Conservation (phyloP, 2,888 invertebrate species). For the Adineta ricciae region DNA sequence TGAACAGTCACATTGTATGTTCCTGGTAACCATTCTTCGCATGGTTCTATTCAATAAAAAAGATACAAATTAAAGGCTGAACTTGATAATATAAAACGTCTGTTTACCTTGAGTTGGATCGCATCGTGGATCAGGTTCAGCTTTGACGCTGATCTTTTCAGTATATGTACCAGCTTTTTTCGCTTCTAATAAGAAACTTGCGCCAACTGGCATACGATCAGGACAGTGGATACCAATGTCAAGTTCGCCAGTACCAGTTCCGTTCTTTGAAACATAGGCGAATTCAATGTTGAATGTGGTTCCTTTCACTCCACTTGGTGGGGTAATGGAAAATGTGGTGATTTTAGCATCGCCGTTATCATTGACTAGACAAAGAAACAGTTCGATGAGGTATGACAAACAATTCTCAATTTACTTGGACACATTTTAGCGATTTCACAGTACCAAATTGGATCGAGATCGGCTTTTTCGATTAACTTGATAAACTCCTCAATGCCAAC, state of each 20-base stretch:
- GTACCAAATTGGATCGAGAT: slow-evolving; percentile 42
- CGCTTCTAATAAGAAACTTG: slow-evolving; percentile 38
- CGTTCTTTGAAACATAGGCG: slow-evolving; percentile 39
- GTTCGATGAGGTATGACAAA: neutral
- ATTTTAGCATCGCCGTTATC: slow-evolving; percentile 42
- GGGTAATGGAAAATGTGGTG: slow-evolving; percentile 37
- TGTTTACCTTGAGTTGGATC: slow-evolving; percentile 40
- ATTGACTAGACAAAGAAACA: slow-evolving; percentile 34
- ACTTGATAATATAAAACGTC: neutral
- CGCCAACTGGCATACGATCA: neutral
- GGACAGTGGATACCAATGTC: slow-evolving; percentile 39
- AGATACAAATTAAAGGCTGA: neutral
- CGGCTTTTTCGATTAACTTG: slow-evolving; percentile 40
- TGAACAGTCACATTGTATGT: slow-evolving; percentile 41
- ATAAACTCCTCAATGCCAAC: slow-evolving; percentile 41
- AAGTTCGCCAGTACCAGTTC: slow-evolving; percentile 42
- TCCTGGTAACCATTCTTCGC: slow-evolving; percentile 43
- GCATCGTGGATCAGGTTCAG: slow-evolving; percentile 41
- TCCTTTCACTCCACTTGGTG: slow-evolving; percentile 40
- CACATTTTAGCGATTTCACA: slow-evolving; percentile 40
- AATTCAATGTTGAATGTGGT: slow-evolving; percentile 35
- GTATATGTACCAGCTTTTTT: slow-evolving; percentile 39
- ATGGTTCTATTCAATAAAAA: slow-evolving; percentile 35
- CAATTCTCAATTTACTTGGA: slow-evolving; percentile 29
- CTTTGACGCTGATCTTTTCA: slow-evolving; percentile 38